Percentiles rank a stretch among this genome's conserved stretches.
Evolutionary conservation across 2,888 invertebrate genomes (phyloP).

Genomic region (Biston stratarius): DNA sequence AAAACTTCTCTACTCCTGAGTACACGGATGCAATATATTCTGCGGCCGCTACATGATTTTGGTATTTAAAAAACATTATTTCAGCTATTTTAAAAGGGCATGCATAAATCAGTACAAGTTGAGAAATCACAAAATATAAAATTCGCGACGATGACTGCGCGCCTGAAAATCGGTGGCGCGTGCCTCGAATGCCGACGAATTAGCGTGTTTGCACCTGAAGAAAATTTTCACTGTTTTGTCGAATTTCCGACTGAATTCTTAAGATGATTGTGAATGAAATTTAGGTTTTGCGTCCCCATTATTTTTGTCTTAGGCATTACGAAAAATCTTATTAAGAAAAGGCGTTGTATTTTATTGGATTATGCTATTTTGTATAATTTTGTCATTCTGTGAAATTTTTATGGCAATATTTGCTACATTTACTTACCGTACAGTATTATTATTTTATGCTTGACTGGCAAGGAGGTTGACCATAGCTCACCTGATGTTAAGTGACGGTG

Average conservation of each 20-base stretch:
- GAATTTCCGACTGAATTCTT: conserved; percentile 43
- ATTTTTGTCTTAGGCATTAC: background rate
- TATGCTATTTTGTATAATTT: no score
- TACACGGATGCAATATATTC: no score
- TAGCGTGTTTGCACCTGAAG: conserved; percentile 43
- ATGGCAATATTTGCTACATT: no score
- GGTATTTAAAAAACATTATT: background rate
- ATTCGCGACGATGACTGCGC: conserved; percentile 55
- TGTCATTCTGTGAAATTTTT: background rate
- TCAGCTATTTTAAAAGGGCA: background rate
- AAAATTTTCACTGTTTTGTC: conserved; percentile 44
- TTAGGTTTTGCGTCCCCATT: conserved; percentile 12
- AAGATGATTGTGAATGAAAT: conserved; percentile 37
- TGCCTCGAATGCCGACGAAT: conserved; percentile 60
- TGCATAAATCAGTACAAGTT: background rate
- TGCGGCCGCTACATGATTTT: no score
- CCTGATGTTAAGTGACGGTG: no score
- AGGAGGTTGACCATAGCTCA: no score
- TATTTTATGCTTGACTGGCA: no score
- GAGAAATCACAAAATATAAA: conserved; percentile 51
- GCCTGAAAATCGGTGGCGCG: conserved; percentile 72
- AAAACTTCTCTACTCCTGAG: no score
- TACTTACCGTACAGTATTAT: no score
- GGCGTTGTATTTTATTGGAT: no score
- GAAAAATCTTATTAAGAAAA: background rate